Evolutionary conservation across 2,888 invertebrate species (phyloP).

Genomic region (Lasiommata megera): DNA sequence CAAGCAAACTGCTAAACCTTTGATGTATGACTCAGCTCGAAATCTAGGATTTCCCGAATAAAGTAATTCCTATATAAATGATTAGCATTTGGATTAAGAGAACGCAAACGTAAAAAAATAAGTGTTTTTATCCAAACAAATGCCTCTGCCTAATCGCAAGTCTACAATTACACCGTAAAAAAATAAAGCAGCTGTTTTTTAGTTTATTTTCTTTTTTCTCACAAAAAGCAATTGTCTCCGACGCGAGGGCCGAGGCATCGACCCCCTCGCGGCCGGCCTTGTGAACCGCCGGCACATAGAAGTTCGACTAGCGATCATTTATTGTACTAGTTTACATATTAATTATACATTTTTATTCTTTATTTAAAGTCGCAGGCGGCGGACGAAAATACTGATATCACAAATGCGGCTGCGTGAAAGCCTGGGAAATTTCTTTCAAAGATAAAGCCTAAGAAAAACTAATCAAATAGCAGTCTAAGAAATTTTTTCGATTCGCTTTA

Average conservation of each 20-base stretch:
- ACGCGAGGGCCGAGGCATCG: conserved; percentile 30
- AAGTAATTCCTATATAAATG: not conserved
- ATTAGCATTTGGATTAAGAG: not conserved
- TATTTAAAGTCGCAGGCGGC: no score
- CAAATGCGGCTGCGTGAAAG: no score
- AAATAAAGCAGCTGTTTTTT: conserved; percentile 4
- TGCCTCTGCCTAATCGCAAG: conserved; percentile 7
- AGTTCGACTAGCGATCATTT: no score
- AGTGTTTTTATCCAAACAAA: not conserved
- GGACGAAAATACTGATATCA: no score
- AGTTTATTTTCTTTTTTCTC: not conserved
- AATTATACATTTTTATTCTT: no score
- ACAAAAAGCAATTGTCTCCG: conserved; percentile 15
- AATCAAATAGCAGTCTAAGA: no score
- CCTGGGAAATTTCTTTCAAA: no score
- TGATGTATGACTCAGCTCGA: not conserved
- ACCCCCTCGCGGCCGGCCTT: conserved; percentile 36
- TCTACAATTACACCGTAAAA: conserved; percentile 8
- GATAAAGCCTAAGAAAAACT: no score
- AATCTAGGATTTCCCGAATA: conserved; percentile 1
- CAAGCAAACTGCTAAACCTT: no score
- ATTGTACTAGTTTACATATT: no score
- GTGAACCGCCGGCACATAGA: not conserved
- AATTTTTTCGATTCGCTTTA: no score
- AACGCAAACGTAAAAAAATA: not conserved